Base-by-base conservation (phyloP, 2,888 invertebrate species). In the Mycalesis mineus region DNA sequence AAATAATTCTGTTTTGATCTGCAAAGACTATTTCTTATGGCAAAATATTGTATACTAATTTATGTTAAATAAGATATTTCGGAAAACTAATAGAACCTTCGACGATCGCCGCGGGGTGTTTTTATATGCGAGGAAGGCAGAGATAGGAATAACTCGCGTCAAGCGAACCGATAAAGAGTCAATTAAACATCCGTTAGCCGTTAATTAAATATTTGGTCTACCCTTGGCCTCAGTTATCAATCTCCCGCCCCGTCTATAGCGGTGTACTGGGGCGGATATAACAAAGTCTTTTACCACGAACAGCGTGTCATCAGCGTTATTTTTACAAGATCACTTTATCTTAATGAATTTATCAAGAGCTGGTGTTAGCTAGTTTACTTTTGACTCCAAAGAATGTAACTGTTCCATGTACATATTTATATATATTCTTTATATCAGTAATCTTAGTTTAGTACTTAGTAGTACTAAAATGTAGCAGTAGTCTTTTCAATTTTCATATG, bases 131-230 rank as follows among this genome's bases (percentile, higher is more conserved):
- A n/a, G n/a, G 44, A 13, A 44, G 29, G 13, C 50, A 22, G 9
- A 37, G 17, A 17, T 39, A 9, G 50, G 13, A 50, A 50, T 39
- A 22, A 39, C 22, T 50, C 5, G 22, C 49, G 49, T 2, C 39
- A 9, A 39, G 22, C 22, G 50, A 14, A 6, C 28, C 50, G 33
- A 28, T 14, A 50, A 50, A 8, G 22, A 49, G 28, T 40, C 50
- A 50, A 50, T 50, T 40, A 50, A 37, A 50, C 39, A 14, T 39
- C 29, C 22, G 36, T 50, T 50, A 50, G 39, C 8, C 9, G 28
- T 17, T 49, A 28, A 50, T 50, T 50, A 50, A 50, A 50, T 50
- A 50, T 50, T 39, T 39, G 15, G 28, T n/a, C 39, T n/a, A 8
- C 9, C 49, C 39, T 37, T 22, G 39, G 37, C n/a, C 28, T n/a